These are phyloP conservation scores for Loriculus beryllinus DNA, from an alignment of 2,797 vertebrate genomes.

Conservation along the genomic window DNA sequence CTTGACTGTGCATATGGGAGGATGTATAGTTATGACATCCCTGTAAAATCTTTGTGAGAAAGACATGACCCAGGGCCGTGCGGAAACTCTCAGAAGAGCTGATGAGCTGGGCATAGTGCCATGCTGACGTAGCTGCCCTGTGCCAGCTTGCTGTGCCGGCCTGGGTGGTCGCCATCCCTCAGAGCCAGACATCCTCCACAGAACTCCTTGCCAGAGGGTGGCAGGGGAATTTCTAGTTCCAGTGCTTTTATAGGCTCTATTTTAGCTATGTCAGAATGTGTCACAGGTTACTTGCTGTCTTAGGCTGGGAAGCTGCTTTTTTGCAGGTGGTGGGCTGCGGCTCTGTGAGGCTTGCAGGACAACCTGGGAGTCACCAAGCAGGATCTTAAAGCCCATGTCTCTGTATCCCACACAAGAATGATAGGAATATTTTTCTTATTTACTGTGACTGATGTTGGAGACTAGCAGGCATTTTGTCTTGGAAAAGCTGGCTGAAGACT, in stretches of 20 bases:
- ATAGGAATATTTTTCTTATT: background rate
- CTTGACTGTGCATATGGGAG: slow-evolving; percentile 10
- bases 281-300: background rate
- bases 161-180: background rate
- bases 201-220: background rate
- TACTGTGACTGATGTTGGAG: background rate
- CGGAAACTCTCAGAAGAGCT: background rate
- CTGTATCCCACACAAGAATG: background rate
- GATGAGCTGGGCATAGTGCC: slow-evolving; percentile 6
- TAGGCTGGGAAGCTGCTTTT: background rate
- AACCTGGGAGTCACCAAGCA: background rate
- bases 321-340: background rate
- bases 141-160: background rate
- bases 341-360: background rate
- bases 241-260: background rate
- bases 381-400: background rate
- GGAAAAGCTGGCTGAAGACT: background rate
- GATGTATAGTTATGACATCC: slow-evolving; percentile 34
- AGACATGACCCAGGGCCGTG: slow-evolving; percentile 55
- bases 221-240: background rate
- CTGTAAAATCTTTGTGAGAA: slow-evolving; percentile 59
- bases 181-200: background rate
- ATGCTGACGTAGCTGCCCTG: background rate
- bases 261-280: background rate
- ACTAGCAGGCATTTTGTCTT: background rate